Evolutionary conservation across 2,797 vertebrate species (phyloP).

Genomic region (Acrossocheilus fasciatus): DNA sequence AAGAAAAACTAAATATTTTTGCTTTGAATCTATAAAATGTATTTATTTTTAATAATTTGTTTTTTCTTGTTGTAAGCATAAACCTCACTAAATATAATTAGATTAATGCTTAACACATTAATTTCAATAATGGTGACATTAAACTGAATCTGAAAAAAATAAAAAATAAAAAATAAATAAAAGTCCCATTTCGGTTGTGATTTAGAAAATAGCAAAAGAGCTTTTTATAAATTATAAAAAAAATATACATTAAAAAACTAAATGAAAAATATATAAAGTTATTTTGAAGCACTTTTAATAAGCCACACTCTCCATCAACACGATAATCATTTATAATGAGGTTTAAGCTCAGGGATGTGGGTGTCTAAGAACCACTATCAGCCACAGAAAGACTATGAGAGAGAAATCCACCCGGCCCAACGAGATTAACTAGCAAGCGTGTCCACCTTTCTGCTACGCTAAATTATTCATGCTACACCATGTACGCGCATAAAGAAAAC

Average conservation of each 20-base stretch:
- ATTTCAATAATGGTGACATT: too few species aligned
- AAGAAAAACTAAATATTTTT: too few species aligned
- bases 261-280: too few species aligned
- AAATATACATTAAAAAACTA: too few species aligned
- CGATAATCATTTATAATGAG: neutral
- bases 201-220: neutral
- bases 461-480: constrained; percentile 71
- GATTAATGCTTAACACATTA: neutral
- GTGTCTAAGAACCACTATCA: neutral
- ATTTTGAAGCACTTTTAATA: neutral
- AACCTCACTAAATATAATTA: neutral
- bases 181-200: too few species aligned
- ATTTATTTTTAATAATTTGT: neutral
- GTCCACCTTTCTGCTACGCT: constrained; percentile 64
- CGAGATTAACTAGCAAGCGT: constrained; percentile 52
- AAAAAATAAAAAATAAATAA: too few species aligned
- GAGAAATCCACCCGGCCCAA: constrained; percentile 46
- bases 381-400: neutral
- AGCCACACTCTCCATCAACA: neutral
- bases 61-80: neutral
- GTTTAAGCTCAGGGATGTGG: neutral
- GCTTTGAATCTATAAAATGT: too few species aligned
- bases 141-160: too few species aligned
- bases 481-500: constrained; percentile 71
- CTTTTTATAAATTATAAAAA: too few species aligned